A percentile compares a stretch with the other conserved stretches of the same genome.
These are phyloP conservation scores for Ganaspis sp. DNA, from an alignment of 1,140 invertebrate species.

Conservation along the genomic window DNA sequence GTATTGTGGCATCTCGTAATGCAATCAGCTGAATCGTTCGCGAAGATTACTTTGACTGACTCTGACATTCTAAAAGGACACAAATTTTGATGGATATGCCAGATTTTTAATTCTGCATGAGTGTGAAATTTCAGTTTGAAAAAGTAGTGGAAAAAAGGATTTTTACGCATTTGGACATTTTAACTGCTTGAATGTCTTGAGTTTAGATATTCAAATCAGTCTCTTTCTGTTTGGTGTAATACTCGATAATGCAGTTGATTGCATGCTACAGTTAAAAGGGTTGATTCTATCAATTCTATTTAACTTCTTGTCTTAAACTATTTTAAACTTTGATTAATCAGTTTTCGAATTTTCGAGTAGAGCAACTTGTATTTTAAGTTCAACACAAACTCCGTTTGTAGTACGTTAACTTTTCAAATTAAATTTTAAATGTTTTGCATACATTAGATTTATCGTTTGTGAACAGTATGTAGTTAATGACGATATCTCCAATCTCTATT, in stretches of 20 bases:
- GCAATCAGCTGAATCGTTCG: background rate
- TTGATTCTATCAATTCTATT: background rate
- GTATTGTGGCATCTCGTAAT: background rate
- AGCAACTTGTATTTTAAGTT: background rate
- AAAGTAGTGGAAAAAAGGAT: no score
- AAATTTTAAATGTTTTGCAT: no score
- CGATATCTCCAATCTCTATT: no score
- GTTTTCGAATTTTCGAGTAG: background rate
- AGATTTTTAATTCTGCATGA: no score
- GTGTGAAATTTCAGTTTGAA: no score
- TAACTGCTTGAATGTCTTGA: no score
- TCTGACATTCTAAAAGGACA: background rate
- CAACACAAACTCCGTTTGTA: background rate
- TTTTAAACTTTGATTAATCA: background rate
- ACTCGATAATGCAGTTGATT: background rate
- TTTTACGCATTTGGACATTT: no score
- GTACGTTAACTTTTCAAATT: no score
- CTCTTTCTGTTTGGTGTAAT: background rate
- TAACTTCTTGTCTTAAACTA: background rate
- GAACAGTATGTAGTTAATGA: no score
- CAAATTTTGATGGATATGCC: no score
- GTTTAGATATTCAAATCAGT: background rate
- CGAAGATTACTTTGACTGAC: background rate
- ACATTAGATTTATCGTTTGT: no score
- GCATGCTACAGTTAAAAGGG: background rate